Base-by-base conservation (phyloP, 2,113 vertebrate genomes). In the Psammodynastes pulverulentus region DNA sequence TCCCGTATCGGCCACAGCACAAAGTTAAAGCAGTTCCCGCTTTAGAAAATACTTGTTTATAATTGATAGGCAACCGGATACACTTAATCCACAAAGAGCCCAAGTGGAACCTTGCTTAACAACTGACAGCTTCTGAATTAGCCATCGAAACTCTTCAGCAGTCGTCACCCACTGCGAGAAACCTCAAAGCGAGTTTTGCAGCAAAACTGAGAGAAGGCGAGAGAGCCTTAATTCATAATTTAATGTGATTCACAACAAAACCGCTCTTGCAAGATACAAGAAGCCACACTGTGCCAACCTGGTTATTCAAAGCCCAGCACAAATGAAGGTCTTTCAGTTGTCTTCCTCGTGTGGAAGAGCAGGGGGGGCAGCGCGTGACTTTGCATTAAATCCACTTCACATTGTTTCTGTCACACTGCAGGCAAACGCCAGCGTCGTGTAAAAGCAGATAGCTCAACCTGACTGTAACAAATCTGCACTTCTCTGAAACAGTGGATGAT, bases 211-310 rank as follows among this genome's bases (percentile, higher is more conserved):
- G 26, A 43, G 13, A 24, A n/a, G 45, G 58, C 13, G n/a, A 87
- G 52, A 79, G 12, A 88, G 45, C 48, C 52, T 51, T 43, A 52
- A 92, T 53, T 88, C 62, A 84, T 88, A 24, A 92, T 92, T 89
- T 48, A 67, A 79, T 51, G 43, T 24, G n/a, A n/a, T 92, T 92
- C 86, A 54, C 53, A 92, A 88, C 62, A 84, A n/a, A 79, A 84
- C 26, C 49, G 54, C 45, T 21, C 15, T 10, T 67, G 45, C 84
- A 39, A 91, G 84, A 86, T 9, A 45, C 84, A 49, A 49, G 19
- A 34, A 49, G n/a, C 84, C 84, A 49, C 56, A 87, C 29, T 91
- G 56, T 67, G 39, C 91, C 79, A 53, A 34, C 9, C 62, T 88
- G 52, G 58, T 62, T 84, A 34, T 84, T 92, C 17, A 8, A 12